Evolutionary conservation across 2,888 invertebrate genomes (phyloP).

Genomic region (Hirtodrosophila alboralis): DNA sequence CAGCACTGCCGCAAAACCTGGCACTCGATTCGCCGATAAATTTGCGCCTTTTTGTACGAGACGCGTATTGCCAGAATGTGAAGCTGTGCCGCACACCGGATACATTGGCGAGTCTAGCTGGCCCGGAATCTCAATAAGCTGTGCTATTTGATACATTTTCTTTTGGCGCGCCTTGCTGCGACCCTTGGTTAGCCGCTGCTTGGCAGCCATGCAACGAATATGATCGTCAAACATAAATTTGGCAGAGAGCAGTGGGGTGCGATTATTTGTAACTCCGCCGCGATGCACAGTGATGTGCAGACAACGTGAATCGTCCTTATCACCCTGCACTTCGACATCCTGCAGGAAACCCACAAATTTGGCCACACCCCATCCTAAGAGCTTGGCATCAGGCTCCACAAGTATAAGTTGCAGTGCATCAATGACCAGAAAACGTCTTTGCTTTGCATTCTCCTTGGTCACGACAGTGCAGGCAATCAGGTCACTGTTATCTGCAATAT

Average conservation of each 20-base stretch:
- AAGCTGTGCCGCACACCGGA: constrained; percentile 77
- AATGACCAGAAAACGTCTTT: constrained; percentile 97
- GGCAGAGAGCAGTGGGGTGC: constrained; percentile 92
- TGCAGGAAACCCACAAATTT: constrained; percentile 97
- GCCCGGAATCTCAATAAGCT: constrained; percentile 92
- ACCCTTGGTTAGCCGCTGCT: constrained; percentile 93
- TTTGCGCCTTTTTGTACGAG: constrained; percentile 85
- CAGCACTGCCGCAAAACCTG: constrained; percentile 86
- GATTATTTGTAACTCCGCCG: constrained; percentile 87
- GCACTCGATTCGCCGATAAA: constrained; percentile 85
- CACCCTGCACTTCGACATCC: constrained; percentile 97
- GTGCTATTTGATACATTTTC: constrained; percentile 98
- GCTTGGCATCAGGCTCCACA: constrained; percentile 97
- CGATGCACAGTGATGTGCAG: constrained; percentile 97
- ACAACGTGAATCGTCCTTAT: constrained; percentile 98
- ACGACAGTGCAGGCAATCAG: constrained; percentile 97
- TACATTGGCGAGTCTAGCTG: constrained; percentile 82
- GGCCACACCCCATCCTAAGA: constrained; percentile 98
- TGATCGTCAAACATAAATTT: constrained; percentile 99
- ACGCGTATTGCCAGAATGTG: constrained; percentile 75
- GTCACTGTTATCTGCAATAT: constrained; percentile 95
- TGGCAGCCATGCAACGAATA: constrained; percentile 99
- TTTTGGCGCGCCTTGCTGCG: constrained; percentile 97
- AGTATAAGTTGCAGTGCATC: constrained; percentile 97
- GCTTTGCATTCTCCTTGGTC: constrained; percentile 94